These are phyloP conservation scores for Callyntrura sp. DNA, from an alignment of 2,888 invertebrate species.

Conservation along the genomic window DNA sequence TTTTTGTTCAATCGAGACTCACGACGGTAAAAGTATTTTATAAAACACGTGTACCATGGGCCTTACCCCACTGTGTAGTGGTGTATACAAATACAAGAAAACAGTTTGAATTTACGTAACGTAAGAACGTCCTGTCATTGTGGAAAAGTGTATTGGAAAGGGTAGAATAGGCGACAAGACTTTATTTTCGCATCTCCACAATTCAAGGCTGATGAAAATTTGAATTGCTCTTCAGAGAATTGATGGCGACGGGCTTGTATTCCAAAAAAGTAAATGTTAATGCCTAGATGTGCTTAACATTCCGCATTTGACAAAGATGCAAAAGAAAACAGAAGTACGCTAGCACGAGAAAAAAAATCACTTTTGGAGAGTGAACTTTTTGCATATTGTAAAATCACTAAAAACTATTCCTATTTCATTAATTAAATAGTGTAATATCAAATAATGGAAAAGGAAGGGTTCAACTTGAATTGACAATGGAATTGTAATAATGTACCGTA, in stretches of 20 bases:
- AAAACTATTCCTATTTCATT: slow-evolving; percentile 11
- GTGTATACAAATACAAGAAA: neutral
- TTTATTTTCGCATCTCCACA: slow-evolving; percentile 1
- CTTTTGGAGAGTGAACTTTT: neutral
- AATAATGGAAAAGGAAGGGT: slow-evolving; percentile 17
- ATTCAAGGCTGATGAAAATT: slow-evolving; percentile 46
- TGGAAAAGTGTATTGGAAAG: neutral
- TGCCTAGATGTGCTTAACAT: too few species aligned
- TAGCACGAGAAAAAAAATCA: too few species aligned
- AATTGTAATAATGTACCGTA: neutral
- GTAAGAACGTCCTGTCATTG: slow-evolving; percentile 1
- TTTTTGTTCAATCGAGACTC: neutral
- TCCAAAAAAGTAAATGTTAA: neutral
- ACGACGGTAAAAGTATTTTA: neutral
- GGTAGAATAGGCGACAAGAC: neutral
- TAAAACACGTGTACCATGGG: neutral
- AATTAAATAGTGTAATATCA: slow-evolving; percentile 28
- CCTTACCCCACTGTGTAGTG: neutral
- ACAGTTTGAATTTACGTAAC: neutral
- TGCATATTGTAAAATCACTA: neutral
- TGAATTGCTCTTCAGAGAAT: slow-evolving; percentile 57
- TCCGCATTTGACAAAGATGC: neutral
- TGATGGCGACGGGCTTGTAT: slow-evolving; percentile 37
- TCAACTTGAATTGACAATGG: neutral
- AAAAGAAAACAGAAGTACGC: neutral